A percentile compares a stretch with the other conserved stretches of the same genome.
Conservation (phyloP, 1,140 invertebrate species). For the Aphidius gifuensis region DNA sequence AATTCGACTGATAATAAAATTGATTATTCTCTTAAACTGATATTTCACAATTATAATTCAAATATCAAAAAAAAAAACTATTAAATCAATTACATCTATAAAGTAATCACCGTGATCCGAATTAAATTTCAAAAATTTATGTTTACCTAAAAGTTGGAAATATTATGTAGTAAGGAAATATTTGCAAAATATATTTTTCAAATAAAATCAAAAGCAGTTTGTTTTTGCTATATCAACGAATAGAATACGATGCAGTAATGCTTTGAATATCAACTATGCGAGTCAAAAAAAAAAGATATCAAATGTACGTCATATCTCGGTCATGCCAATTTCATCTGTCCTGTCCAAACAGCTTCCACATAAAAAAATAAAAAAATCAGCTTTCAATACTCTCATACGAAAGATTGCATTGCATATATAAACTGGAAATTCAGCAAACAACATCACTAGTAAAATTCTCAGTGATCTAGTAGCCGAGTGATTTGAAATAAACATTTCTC, state of each 20-base stretch:
- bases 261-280: constrained; percentile 30
- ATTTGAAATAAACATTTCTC: background rate
- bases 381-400: too few species aligned
- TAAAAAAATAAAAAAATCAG: too few species aligned
- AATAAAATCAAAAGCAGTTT: constrained; percentile 20
- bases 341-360: constrained; percentile 13
- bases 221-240: constrained; percentile 30
- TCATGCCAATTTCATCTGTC: constrained; percentile 22
- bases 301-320: constrained; percentile 16
- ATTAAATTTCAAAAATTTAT: too few species aligned
- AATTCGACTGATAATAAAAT: background rate
- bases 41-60: too few species aligned
- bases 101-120: too few species aligned
- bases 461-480: background rate
- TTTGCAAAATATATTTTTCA: too few species aligned
- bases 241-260: constrained; percentile 23
- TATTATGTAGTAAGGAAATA: too few species aligned
- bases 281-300: constrained; percentile 29
- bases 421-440: background rate
- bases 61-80: too few species aligned
- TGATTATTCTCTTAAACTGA: too few species aligned
- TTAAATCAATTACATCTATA: too few species aligned
- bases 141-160: too few species aligned
- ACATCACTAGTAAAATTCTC: too few species aligned
- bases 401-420: constrained; percentile 1